Percentiles rank a stretch among this genome's conserved stretches.
Conservation (phyloP, 2,113 vertebrate genomes). For the Pelmatolapia mariae region DNA sequence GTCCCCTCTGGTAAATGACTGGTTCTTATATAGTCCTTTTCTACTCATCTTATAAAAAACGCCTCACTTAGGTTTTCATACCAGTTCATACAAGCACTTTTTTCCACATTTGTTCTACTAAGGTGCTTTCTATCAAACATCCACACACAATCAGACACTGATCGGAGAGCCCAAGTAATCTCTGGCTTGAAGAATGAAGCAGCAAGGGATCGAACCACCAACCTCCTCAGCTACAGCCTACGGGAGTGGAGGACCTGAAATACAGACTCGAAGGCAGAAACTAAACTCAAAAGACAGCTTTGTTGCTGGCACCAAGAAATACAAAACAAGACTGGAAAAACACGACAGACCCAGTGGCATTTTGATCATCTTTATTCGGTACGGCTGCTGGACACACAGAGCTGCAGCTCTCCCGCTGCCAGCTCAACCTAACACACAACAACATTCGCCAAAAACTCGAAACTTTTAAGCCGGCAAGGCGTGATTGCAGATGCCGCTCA, state of each 20-base stretch:
- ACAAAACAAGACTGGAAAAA: background rate
- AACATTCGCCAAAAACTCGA: background rate
- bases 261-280: fast-evolving
- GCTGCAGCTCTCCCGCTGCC: background rate
- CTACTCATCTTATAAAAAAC: background rate
- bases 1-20: fast-evolving
- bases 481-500: background rate
- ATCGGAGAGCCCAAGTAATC: background rate
- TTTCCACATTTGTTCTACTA: background rate
- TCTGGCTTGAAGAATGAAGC: background rate
- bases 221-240: background rate
- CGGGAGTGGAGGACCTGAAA: background rate
- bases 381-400: background rate
- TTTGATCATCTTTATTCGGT: background rate
- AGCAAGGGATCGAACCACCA: background rate
- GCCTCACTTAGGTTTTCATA: background rate
- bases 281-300: background rate
- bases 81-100: background rate
- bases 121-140: background rate
- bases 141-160: background rate
- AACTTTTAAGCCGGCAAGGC: background rate
- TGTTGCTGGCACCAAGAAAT: background rate
- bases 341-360: fast-evolving
- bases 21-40: background rate
- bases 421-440: background rate